phyloP scores from a whole-genome alignment of 2,797 vertebrate species.

The Smutsia temminckii region DNA sequence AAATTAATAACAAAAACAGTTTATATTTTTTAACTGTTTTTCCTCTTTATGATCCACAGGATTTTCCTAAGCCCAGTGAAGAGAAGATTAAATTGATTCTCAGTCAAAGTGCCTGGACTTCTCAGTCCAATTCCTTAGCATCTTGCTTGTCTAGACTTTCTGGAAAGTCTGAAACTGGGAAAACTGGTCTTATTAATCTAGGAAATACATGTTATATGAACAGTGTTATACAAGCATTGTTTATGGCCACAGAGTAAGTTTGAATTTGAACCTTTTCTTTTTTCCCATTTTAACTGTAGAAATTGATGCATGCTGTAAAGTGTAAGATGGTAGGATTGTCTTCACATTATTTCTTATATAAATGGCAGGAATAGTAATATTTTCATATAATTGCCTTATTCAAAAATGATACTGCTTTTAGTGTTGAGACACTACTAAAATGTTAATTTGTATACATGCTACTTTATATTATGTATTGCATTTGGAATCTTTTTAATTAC shows the following conservation, averaged over 20 bases:
- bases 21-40: slow-evolving; percentile 36
- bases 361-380: background rate
- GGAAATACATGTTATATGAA: slow-evolving; percentile 99
- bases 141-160: slow-evolving; percentile 92
- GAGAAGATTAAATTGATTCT: slow-evolving; percentile 96
- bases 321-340: background rate
- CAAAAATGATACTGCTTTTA: background rate
- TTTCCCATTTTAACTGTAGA: slow-evolving; percentile 22
- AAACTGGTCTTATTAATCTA: slow-evolving; percentile 97
- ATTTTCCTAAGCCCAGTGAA: slow-evolving; percentile 94
- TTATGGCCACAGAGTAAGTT: slow-evolving; percentile 99
- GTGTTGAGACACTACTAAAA: background rate
- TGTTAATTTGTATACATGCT: background rate
- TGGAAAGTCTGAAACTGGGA: slow-evolving; percentile 98
- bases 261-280: slow-evolving; percentile 10
- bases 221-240: slow-evolving; percentile 98
- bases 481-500: background rate
- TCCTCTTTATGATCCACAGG: slow-evolving; percentile 84
- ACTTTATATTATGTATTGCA: background rate
- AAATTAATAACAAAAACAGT: slow-evolving; percentile 25
- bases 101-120: slow-evolving; percentile 99
- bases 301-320: background rate
- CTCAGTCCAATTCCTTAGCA: slow-evolving; percentile 94
- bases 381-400: slow-evolving; percentile 3
- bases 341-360: background rate